Conservation (phyloP, 2,888 invertebrate species). For the Athrips mouffetella region DNA sequence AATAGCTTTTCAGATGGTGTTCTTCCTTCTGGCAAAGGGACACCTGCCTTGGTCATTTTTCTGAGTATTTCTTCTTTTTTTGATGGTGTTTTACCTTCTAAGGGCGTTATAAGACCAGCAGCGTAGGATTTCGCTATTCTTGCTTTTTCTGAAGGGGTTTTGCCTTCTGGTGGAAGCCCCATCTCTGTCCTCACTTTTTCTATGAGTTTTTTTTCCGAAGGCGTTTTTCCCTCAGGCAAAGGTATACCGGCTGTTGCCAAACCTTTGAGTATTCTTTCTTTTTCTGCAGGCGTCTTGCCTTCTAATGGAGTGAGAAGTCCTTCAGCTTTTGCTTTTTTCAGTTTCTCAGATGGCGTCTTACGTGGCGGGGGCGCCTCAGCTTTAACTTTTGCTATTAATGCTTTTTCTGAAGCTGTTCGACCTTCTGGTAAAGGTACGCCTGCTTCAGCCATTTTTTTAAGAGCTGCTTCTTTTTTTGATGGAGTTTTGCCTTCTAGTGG, state of each 20-base stretch:
- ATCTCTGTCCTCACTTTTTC: conserved; percentile 29
- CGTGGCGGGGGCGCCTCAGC: too few relatives aligned
- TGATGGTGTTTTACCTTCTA: conserved; percentile 28
- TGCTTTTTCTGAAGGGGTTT: conserved; percentile 19
- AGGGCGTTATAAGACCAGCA: conserved; percentile 28
- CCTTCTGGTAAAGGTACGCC: conserved; percentile 6
- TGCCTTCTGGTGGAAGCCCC: conserved; percentile 28
- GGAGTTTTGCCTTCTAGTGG: too few relatives aligned
- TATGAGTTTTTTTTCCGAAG: conserved; percentile 32
- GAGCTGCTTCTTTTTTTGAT: too few relatives aligned
- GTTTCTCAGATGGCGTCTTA: conserved; percentile 26
- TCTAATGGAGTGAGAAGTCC: conserved; percentile 31
- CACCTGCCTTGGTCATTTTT: conserved; percentile 26
- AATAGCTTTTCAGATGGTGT: conserved; percentile 32
- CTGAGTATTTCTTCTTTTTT: conserved; percentile 32
- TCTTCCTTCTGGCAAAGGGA: conserved; percentile 34
- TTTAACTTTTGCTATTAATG: too few relatives aligned
- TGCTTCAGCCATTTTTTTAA: too few relatives aligned
- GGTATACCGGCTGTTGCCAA: conserved; percentile 30
- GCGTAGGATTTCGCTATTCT: conserved; percentile 23
- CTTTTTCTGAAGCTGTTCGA: too few relatives aligned
- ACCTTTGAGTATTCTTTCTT: conserved; percentile 29
- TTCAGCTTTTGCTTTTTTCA: conserved; percentile 30
- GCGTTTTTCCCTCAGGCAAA: conserved; percentile 33
- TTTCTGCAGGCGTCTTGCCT: conserved; percentile 28